Evolutionary conservation across 2,888 invertebrate species (phyloP), one percentile per base, ranked within the genome.

Genomic region (Helobdella robusta): DNA sequence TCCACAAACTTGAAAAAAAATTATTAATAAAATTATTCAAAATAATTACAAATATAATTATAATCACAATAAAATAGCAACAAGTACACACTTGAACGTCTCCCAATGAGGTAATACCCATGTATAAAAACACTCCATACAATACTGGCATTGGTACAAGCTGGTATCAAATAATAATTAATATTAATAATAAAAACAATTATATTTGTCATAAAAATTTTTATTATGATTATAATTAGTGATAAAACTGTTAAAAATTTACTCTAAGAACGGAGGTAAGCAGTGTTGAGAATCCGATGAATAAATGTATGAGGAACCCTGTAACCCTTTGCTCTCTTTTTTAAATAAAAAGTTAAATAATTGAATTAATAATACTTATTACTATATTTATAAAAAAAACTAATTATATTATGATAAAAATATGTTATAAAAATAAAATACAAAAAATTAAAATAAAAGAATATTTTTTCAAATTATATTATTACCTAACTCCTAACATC

Each of bases 61-160:
- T 40, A 11, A 40, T 15, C 8, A 40, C 8, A 40, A 11, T 40
- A 15, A 15, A 40, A 40, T 40, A 11, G 40, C 40, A 48, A 25
- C 1, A 8, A 8, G 5, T 28, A 34, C 64, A 59, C 70, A 77
- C 77, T 72, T 78, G 78, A 65, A 92, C 83, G 67, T 93, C 93
- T 77, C 90, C 90, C 30, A 94, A 80, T 0, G 93, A 93, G 34
- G 93, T 89, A 25, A 89, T 89, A 34, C 94, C 94, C 94, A 95
- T 95, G 65, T 71, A 71, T 30, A 71, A 44, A 59, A 71, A 71
- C 8, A 71, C 71, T 11, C 71, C 71, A 34, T 70, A 71, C 50
- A 71, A 52, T 20, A 71, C 71, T 20, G 71, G 66, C 71, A 71
- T 71, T 2, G 71, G 71, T 23, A 71, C 65, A 34, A 65, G 58